These are phyloP conservation scores for Electrona antarctica DNA, from an alignment of 2,113 vertebrate species.

Conservation along the genomic window DNA sequence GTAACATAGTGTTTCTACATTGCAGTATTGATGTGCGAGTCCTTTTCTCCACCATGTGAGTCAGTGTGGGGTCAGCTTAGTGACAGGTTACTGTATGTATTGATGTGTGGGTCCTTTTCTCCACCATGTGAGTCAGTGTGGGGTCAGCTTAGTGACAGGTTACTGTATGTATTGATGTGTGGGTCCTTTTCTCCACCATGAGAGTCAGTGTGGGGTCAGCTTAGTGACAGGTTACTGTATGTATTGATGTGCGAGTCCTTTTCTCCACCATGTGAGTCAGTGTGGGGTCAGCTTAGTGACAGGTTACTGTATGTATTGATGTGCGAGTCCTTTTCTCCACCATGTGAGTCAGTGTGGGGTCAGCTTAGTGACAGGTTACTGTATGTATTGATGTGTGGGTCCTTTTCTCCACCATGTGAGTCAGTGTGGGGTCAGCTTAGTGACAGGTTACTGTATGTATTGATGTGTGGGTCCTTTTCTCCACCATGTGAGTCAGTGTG, in stretches of 20 bases:
- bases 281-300: slow-evolving; percentile 29
- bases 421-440: slow-evolving; percentile 24
- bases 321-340: too few species aligned
- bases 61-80: slow-evolving; percentile 24
- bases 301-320: slow-evolving; percentile 16
- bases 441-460: slow-evolving; percentile 30
- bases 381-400: too few species aligned
- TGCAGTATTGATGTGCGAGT: too few species aligned
- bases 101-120: too few species aligned
- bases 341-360: slow-evolving; percentile 15
- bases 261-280: not conserved
- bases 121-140: not conserved
- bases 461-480: too few species aligned
- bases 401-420: not conserved
- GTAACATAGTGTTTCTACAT: too few species aligned
- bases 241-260: too few species aligned
- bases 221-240: slow-evolving; percentile 34
- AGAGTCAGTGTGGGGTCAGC: slow-evolving; percentile 20
- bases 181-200: too few species aligned
- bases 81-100: too few species aligned
- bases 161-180: not conserved
- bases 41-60: not conserved
- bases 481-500: not conserved
- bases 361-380: slow-evolving; percentile 31
- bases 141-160: slow-evolving; percentile 30